phyloP scores from a whole-genome alignment of 2,113 vertebrate genomes.

The Rhombomys opimus region DNA sequence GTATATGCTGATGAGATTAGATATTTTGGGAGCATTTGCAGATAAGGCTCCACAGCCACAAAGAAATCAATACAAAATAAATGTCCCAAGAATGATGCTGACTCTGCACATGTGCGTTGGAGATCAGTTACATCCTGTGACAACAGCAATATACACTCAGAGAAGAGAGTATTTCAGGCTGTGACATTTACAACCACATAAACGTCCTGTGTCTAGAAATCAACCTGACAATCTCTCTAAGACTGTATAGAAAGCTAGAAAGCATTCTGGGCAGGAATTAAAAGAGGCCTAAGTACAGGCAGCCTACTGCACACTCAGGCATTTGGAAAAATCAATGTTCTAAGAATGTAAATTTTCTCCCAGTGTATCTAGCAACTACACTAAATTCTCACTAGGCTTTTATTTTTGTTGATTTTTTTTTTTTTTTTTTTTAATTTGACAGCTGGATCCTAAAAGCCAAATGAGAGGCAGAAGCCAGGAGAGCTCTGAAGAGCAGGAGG shows the following conservation, averaged over 20 bases:
- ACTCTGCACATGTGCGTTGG: neutral
- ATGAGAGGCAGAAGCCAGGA: neutral
- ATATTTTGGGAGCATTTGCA: accelerated
- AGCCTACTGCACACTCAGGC: accelerated
- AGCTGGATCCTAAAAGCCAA: neutral
- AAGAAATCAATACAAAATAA: neutral
- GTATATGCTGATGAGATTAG: neutral
- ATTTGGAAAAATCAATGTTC: neutral
- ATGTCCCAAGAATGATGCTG: neutral
- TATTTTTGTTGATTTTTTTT: neutral
- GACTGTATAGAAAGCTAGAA: neutral
- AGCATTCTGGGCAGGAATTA: neutral
- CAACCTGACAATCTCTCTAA: neutral
- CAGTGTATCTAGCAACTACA: neutral
- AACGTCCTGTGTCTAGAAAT: neutral
- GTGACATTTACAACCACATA: neutral
- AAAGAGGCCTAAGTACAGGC: neutral
- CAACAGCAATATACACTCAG: neutral
- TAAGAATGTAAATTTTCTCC: neutral
- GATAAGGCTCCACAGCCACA: neutral
- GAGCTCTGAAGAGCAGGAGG: neutral
- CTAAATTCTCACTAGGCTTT: neutral
- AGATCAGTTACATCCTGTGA: neutral
- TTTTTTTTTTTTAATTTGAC: neutral
- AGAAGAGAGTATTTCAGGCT: neutral